phyloP scores from a whole-genome alignment of 1,140 invertebrate species.

The Trichonephila clavata region DNA sequence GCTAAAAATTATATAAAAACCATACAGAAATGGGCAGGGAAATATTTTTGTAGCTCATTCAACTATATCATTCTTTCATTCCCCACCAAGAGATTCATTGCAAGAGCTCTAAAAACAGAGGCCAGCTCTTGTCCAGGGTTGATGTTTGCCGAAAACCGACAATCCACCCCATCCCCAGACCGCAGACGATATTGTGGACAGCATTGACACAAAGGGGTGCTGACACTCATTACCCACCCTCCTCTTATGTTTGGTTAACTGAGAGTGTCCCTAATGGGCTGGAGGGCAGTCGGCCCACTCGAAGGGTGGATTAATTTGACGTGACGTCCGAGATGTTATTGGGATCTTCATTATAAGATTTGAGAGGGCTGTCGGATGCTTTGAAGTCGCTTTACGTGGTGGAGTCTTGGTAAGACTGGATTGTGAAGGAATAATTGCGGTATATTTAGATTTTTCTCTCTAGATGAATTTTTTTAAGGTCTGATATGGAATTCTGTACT shows the following conservation, averaged over 20 bases:
- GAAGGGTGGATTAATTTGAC: conserved; percentile 47
- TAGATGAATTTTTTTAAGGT: too few relatives aligned
- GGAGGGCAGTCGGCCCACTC: neutral
- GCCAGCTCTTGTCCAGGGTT: neutral
- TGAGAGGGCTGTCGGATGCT: neutral
- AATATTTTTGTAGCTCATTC: too few relatives aligned
- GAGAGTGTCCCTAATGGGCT: conserved; percentile 50
- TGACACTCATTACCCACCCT: neutral
- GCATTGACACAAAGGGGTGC: conserved; percentile 10
- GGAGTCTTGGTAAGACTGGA: too few relatives aligned
- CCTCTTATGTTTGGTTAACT: conserved; percentile 46
- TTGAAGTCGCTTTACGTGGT: neutral
- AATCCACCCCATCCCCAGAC: neutral
- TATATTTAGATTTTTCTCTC: too few relatives aligned
- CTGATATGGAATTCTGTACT: too few relatives aligned
- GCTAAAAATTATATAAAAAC: too few relatives aligned
- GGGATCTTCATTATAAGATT: conserved; percentile 50
- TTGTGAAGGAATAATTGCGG: too few relatives aligned
- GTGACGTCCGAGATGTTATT: conserved; percentile 51
- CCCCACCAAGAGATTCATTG: too few relatives aligned
- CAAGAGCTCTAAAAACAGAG: neutral
- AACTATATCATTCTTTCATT: too few relatives aligned
- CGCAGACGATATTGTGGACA: neutral
- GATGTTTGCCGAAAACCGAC: conserved; percentile 25
- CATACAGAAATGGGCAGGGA: too few relatives aligned